phyloP scores from a whole-genome alignment of 30 jellyfish, hydroid and myxozoan species.

The Clytia hemisphaerica region DNA sequence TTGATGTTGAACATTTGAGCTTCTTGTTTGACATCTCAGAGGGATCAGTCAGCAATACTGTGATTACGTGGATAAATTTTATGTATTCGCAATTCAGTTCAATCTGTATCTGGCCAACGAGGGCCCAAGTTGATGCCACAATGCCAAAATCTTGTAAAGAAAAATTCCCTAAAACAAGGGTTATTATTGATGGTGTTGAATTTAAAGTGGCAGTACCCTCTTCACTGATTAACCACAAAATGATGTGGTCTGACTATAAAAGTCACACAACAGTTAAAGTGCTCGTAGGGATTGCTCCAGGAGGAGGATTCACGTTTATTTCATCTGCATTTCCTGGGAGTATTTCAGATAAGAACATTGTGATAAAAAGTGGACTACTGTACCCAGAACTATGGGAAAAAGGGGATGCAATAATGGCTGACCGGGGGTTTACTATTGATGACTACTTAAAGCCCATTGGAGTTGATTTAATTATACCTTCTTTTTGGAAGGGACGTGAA shows the following conservation, averaged over 20 bases:
- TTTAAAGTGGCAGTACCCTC: constrained; percentile 5
- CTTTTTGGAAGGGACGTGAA: constrained; percentile 11
- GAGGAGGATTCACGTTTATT: constrained; percentile 33
- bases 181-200: not conserved
- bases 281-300: constrained; percentile 49
- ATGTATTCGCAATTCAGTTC: not conserved
- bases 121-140: not conserved
- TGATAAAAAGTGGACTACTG: constrained; percentile 18
- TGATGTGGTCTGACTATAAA: no score
- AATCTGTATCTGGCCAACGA: not conserved
- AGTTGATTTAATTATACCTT: constrained; percentile 1
- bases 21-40: not conserved
- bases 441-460: constrained; percentile 12
- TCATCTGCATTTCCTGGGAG: constrained; percentile 40
- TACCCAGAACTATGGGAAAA: constrained; percentile 7
- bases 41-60: not conserved
- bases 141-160: not conserved
- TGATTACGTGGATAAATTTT: not conserved
- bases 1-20: not conserved
- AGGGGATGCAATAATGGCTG: constrained; percentile 35
- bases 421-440: constrained; percentile 9
- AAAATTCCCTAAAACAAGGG: not conserved
- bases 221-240: no score
- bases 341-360: constrained; percentile 6
- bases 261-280: no score